Percentiles rank a stretch among this genome's conserved stretches.
These are phyloP conservation scores for Halocynthia aurantium DNA, from an alignment of 23 tunicate genomes.

Conservation along the genomic window DNA sequence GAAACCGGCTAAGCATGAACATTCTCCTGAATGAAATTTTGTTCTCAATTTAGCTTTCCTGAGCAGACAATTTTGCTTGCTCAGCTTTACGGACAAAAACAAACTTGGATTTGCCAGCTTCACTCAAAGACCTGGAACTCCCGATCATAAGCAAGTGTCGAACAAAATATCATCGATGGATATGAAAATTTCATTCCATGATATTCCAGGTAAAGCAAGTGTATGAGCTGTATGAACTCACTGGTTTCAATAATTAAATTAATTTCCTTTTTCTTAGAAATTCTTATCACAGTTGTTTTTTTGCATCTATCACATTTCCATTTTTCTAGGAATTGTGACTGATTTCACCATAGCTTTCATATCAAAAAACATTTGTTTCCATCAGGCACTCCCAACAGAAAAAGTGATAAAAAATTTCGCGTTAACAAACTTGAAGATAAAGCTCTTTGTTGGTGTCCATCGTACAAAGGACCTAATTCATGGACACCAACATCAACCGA, in stretches of 20 bases:
- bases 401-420: slow-evolving; percentile 25
- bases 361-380: neutral
- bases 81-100: slow-evolving; percentile 6
- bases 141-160: slow-evolving; percentile 13
- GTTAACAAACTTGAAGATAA: slow-evolving; percentile 49
- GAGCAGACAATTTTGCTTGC: slow-evolving; percentile 8
- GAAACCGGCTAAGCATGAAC: too few relatives aligned
- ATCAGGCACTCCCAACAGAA: neutral
- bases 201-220: slow-evolving; percentile 26
- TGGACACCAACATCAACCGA: slow-evolving; percentile 51
- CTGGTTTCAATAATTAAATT: too few relatives aligned
- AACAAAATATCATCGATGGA: slow-evolving; percentile 27
- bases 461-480: slow-evolving; percentile 19
- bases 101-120: slow-evolving; percentile 15
- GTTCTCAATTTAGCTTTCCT: neutral
- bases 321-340: neutral
- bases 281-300: neutral
- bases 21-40: too few relatives aligned
- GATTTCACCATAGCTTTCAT: neutral
- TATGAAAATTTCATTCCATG: slow-evolving; percentile 21
- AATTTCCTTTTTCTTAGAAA: too few relatives aligned
- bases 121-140: slow-evolving; percentile 22
- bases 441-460: slow-evolving; percentile 73
- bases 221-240: too few relatives aligned
- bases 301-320: neutral